Evolutionary conservation across 2,113 vertebrate species (phyloP), one percentile per base, ranked within the genome.

Genomic region (Tachysurus vachellii): DNA sequence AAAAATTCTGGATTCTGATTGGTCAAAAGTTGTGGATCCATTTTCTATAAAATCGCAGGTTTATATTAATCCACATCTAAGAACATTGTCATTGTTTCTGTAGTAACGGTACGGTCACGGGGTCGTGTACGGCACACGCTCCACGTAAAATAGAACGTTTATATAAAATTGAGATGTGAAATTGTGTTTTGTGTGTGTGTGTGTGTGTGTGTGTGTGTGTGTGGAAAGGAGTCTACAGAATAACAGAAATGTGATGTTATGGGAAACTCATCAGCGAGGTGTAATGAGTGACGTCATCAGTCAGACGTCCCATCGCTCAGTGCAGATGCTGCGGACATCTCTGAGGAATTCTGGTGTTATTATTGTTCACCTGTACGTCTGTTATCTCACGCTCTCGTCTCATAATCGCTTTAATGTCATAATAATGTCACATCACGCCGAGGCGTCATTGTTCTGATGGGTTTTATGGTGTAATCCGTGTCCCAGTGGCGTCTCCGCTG

Each of bases 401-500:
- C 50, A 23, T 50, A 26, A 66, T 50, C 59, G 13, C 47, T 85
- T 66, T 79, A 79, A 79, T 57, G 54, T 57, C 54, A 66, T 28
- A 66, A 76, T 64, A 76, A 7, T 85, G 84, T 85, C 73, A 79
- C 73, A 36, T 79, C 84, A 61, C 28, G 3, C 6, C 2, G 16
- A 6, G 9, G n/a, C 31, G 6, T 50, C 36, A 80, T 86, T 86
- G 44, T 59, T 66, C 59, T 68, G 84, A 80, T 47, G n/a, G 75
- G 23, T 50, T 57, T 16, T 53, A 50, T 64, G 84, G 23, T 64
- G 84, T 76, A 31, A 77, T 77, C 26, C 4, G 56, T 64, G 84
- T 75, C 85, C 84, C 59, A 1, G 71, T 62, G 84, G 71, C 57
- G 26, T 77, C 84, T 76, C 14, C 17, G 53, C 70, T n/a, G 31